Evolutionary conservation across 2,797 vertebrate species (phyloP).

Genomic region (Philypnodon macrostomus): DNA sequence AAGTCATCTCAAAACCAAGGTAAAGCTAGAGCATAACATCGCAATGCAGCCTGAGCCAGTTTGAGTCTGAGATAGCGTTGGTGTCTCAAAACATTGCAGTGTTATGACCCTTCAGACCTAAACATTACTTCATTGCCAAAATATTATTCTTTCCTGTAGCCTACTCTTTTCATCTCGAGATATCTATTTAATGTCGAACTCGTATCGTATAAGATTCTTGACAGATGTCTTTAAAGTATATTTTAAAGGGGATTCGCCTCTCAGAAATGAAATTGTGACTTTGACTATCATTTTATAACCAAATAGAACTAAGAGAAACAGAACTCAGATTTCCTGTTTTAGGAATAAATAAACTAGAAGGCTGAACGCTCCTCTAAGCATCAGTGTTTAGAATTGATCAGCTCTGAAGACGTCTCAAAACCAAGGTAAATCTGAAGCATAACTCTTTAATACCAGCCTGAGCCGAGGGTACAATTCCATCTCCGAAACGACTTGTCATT

Average conservation of each 20-base stretch:
- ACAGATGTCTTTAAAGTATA: no score
- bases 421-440: slow-evolving; percentile 41
- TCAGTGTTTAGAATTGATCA: slow-evolving; percentile 45
- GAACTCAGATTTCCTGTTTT: slow-evolving; percentile 24
- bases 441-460: slow-evolving; percentile 40
- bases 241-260: no score
- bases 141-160: no score
- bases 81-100: no score
- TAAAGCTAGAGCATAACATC: slow-evolving; percentile 35
- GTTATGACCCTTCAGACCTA: no score
- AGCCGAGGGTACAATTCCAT: slow-evolving; percentile 62
- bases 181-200: no score
- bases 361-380: slow-evolving; percentile 12
- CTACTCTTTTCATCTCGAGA: no score
- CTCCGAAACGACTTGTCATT: slow-evolving; percentile 69
- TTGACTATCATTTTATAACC: no score
- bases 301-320: background rate
- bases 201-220: no score
- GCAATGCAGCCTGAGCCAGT: slow-evolving; percentile 48
- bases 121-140: no score
- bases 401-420: slow-evolving; percentile 41
- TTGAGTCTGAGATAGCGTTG: no score
- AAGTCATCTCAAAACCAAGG: slow-evolving; percentile 44
- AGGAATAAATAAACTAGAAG: slow-evolving; percentile 18
- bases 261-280: no score